Base-by-base conservation (phyloP, 2,113 vertebrate species). In the Epinephelus fuscoguttatus region DNA sequence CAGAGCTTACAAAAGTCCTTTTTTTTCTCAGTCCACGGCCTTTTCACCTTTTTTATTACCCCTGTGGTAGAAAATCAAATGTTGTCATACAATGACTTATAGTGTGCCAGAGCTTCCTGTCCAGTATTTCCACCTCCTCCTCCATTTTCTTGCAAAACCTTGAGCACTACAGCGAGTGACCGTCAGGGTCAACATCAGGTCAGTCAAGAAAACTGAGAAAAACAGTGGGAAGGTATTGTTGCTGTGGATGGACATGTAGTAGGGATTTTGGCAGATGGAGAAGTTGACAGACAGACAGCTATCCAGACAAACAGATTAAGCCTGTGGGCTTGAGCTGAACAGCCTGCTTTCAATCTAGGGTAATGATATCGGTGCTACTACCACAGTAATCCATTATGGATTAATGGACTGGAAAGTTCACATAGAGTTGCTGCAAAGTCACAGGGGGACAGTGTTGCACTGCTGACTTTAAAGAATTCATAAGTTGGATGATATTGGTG, bases 401-500 rank as follows among this genome's bases (percentile, higher is more conserved):
- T 88, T 69, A 76, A 62, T 83, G 80, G 40, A 77, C 52, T 79
- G 76, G 67, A 67, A 73, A 84, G 60, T 84, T 85, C 70, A 63
- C 49, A 27, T 27, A 37, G 27, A 12, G 0, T 45, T 69, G 42
- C 64, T 81, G 62, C 68, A 84, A 84, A 76, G 78, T 86, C 82
- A 61, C 57, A 63, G 12, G 6, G 56, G 37, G 45, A 75, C 53
- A 59, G 45, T 55, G 76, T 67, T 80, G 19, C 49, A 40, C 49
- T 80, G 63, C 56, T 77, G 21, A 72, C 50, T 9, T 75, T 27
- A 61, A 27, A 14, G n/a, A 70, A 53, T 57, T 57, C 1, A 1
- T 6, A 42, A 72, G 8, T 55, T 47, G 18, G 8, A 13, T n/a
- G 67, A 47, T 53, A 55, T 62, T 63, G 9, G 18, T 37, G 6